Conservation (phyloP, 2,888 invertebrate genomes). For the Lepetodrilus schrolli region DNA sequence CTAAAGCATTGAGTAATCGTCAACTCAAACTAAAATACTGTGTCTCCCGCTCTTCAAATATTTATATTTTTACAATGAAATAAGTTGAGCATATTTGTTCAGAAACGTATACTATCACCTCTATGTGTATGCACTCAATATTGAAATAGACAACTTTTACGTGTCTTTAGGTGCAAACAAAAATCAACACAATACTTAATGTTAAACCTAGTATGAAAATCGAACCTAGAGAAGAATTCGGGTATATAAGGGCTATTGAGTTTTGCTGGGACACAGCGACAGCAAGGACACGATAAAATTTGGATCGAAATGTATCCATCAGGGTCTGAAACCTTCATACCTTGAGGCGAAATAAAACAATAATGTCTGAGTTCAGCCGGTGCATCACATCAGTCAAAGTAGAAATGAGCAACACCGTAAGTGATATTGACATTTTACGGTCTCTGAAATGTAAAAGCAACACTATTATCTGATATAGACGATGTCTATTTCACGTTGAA, state of each 20-base stretch:
- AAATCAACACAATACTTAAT: background rate
- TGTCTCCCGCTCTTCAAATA: background rate
- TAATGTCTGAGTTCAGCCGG: background rate
- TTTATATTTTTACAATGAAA: constrained; percentile 23
- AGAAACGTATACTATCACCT: constrained; percentile 10
- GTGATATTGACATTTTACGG: background rate
- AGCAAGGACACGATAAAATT: background rate
- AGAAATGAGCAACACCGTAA: background rate
- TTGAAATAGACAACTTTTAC: constrained; percentile 4
- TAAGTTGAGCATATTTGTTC: constrained; percentile 21
- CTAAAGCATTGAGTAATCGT: background rate
- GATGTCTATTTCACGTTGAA: too few relatives aligned
- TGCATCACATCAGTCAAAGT: background rate
- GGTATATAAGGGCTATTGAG: constrained; percentile 5
- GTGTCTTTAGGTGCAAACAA: constrained; percentile 16
- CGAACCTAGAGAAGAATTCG: background rate
- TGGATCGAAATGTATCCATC: background rate
- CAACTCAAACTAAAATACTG: constrained; percentile 14
- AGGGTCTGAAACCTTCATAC: background rate
- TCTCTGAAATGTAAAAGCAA: too few relatives aligned
- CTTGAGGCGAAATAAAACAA: background rate
- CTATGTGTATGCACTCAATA: background rate
- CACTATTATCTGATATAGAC: too few relatives aligned
- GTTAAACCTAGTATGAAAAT: background rate
- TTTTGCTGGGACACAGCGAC: background rate